Base-by-base conservation (phyloP, 2,113 vertebrate genomes). In the Triplophysa tibetana region DNA sequence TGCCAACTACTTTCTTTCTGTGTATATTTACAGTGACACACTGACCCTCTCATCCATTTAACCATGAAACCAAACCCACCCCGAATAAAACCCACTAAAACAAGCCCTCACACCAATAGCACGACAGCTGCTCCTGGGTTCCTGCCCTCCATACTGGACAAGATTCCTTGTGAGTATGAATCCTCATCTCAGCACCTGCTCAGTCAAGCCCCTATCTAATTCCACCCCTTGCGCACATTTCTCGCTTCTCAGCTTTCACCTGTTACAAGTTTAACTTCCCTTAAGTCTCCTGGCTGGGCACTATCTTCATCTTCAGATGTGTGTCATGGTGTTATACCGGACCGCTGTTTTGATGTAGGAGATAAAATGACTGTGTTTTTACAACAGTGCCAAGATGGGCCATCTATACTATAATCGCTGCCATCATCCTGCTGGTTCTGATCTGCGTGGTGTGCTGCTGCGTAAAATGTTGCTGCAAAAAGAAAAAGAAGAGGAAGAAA, bases 361-460 rank as follows among this genome's bases (percentile, higher is more conserved):
- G 24, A 24, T 56, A 64, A 26, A 12, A 60, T 82, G 24, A 5
- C 61, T 67, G n/a, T 26, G 77, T 48, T 33, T 52, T 21, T 21
- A 19, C n/a, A 60, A 79, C 90, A 97, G 97, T 96, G 88, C 93
- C 95, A 70, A 88, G 67, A 87, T 97, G 96, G 96, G 92, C 81
- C 0, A 81, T 94, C 74, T 88, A 92, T 0, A 0, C 88, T 0
- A 17, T 94, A 1, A 85, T 91, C 0, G 88, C 78, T 0, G 79
- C 74, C 0, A 89, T 80, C 0, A 83, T 79, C 0, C 1, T 95
- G 80, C 70, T 96, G 14, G 1, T 93, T 6, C 26, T 95, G 10
- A 78, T 94, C 63, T 91, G 93, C 76, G 77, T 94, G 78, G 79
- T 96, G 84, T 96, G 95, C 77, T 82, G 91, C 75, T 12, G 91